These are phyloP conservation scores for Suricata suricatta DNA, from an alignment of 2,113 vertebrate species.

Conservation along the genomic window DNA sequence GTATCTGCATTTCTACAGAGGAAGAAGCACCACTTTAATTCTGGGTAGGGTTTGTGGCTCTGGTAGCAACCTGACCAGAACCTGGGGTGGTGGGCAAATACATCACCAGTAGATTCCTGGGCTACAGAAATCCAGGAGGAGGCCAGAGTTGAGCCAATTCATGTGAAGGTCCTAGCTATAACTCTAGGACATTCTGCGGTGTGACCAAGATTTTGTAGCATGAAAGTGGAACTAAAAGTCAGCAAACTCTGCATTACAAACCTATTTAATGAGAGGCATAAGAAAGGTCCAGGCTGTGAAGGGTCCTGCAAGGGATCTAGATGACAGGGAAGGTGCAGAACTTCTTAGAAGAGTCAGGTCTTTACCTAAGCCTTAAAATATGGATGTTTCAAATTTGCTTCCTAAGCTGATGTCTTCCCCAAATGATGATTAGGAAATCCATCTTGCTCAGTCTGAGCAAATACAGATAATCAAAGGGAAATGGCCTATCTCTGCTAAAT, in stretches of 20 bases:
- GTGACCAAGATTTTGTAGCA: not conserved
- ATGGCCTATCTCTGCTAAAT: not conserved
- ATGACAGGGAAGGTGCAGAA: not conserved
- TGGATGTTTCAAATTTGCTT: not conserved
- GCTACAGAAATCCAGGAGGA: not conserved
- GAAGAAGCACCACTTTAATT: not conserved
- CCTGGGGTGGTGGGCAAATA: not conserved
- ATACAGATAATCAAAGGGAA: not conserved
- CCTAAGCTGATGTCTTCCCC: not conserved
- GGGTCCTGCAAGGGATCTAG: not conserved
- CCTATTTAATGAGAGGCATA: not conserved
- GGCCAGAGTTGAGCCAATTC: not conserved
- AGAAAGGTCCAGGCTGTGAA: not conserved
- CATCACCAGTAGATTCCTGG: not conserved
- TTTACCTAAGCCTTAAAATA: not conserved
- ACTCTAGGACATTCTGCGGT: not conserved
- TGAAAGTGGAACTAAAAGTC: not conserved
- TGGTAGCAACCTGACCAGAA: not conserved
- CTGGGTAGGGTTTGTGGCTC: not conserved
- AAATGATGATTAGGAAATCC: not conserved
- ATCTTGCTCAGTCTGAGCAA: not conserved
- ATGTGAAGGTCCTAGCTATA: not conserved
- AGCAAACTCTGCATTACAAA: not conserved
- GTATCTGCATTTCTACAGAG: not conserved
- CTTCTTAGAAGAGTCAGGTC: not conserved